Conservation (phyloP, 2,797 vertebrate species). For the Tauraco hartlaubi region DNA sequence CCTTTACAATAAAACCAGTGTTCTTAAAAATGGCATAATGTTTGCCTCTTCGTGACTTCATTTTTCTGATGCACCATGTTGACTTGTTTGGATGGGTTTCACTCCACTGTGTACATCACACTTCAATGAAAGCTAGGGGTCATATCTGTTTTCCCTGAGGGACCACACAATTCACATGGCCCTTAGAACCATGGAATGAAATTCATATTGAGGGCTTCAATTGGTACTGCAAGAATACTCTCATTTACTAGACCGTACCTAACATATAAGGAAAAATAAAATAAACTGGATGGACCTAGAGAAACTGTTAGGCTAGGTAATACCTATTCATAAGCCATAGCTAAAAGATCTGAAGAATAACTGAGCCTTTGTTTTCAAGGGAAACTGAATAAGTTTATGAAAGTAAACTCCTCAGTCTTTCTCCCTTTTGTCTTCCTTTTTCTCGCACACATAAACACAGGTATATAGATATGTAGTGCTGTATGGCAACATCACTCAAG, state of each 20-base stretch:
- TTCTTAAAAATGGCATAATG: not conserved
- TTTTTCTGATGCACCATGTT: not conserved
- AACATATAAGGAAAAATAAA: not conserved
- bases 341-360: not conserved
- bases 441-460: not conserved
- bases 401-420: not conserved
- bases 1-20: not conserved
- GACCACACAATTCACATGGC: not conserved
- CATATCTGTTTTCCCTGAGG: not conserved
- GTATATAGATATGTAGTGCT: not conserved
- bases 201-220: not conserved
- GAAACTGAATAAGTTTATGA: not conserved
- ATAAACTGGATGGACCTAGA: not conserved
- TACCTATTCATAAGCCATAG: not conserved
- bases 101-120: too few relatives aligned
- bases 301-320: not conserved
- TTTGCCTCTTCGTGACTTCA: not conserved
- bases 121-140: accelerated
- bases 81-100: not conserved
- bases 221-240: not conserved
- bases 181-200: not conserved
- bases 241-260: not conserved
- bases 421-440: not conserved
- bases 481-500: not conserved
- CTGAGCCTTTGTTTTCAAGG: not conserved